Evolutionary conservation across 2,797 vertebrate species (phyloP).

Genomic region (Triplophysa bombifrons): DNA sequence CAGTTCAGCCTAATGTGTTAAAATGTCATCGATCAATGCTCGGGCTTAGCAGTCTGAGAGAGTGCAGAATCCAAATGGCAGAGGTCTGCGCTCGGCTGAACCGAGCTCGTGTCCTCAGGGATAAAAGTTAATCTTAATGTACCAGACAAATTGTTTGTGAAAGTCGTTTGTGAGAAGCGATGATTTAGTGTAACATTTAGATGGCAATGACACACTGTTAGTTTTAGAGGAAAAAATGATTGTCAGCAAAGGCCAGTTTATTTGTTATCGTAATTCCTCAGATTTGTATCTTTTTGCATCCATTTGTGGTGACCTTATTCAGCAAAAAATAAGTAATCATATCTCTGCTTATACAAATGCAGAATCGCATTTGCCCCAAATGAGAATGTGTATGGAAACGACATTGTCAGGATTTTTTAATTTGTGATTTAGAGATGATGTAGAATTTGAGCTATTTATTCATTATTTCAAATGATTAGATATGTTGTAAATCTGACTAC

Average conservation of each 20-base stretch:
- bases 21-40: conserved; percentile 53
- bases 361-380: background rate
- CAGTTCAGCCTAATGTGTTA: conserved; percentile 40
- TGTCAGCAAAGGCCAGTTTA: conserved; percentile 3
- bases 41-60: conserved; percentile 27
- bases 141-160: conserved; percentile 13
- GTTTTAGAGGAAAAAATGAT: background rate
- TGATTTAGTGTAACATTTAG: conserved; percentile 24
- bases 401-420: no score
- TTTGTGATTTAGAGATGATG: no score
- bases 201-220: background rate
- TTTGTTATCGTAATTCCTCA: background rate
- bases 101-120: conserved; percentile 11
- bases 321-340: background rate
- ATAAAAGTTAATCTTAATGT: conserved; percentile 19
- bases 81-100: conserved; percentile 28
- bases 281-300: background rate
- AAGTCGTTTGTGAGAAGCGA: conserved; percentile 20
- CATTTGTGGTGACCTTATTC: background rate
- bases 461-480: no score
- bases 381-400: background rate
- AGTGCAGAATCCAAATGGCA: conserved; percentile 42
- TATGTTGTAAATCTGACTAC: no score
- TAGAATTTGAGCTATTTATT: no score
- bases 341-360: background rate